Percentiles rank a stretch among this genome's conserved stretches.
Evolutionary conservation across 2,888 invertebrate species (phyloP).

Genomic region (Xiphydria camelus): DNA sequence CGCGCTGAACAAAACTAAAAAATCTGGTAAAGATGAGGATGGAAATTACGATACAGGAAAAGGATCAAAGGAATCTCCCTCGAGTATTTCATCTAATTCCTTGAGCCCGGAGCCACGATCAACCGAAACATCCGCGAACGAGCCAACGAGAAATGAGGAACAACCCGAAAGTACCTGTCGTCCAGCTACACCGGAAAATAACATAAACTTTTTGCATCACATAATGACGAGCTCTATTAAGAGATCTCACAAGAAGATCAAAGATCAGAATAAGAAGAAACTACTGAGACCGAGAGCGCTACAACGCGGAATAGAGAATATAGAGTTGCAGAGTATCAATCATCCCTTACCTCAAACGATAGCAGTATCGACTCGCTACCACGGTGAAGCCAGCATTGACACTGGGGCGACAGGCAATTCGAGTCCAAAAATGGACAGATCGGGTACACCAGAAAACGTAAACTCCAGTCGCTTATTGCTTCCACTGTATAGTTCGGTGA

Average conservation of each 20-base stretch:
- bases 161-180: conserved; percentile 4
- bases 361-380: no score
- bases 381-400: background rate
- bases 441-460: conserved; percentile 44
- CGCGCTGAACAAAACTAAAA: background rate
- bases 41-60: no score
- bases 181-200: conserved; percentile 43
- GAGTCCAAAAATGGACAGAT: conserved; percentile 24
- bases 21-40: no score
- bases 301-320: background rate
- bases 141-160: background rate
- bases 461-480: conserved; percentile 48
- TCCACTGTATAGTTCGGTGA: conserved; percentile 42
- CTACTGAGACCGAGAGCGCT: conserved; percentile 30
- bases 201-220: conserved; percentile 32
- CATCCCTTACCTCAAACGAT: background rate
- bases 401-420: background rate
- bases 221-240: conserved; percentile 45
- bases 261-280: conserved; percentile 38
- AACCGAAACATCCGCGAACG: background rate
- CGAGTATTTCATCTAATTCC: no score
- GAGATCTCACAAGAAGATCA: conserved; percentile 47
- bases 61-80: background rate
- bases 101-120: background rate
- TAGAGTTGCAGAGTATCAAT: background rate